Evolutionary conservation across 2,888 invertebrate species (phyloP).

Genomic region (Callosobruchus maculatus): DNA sequence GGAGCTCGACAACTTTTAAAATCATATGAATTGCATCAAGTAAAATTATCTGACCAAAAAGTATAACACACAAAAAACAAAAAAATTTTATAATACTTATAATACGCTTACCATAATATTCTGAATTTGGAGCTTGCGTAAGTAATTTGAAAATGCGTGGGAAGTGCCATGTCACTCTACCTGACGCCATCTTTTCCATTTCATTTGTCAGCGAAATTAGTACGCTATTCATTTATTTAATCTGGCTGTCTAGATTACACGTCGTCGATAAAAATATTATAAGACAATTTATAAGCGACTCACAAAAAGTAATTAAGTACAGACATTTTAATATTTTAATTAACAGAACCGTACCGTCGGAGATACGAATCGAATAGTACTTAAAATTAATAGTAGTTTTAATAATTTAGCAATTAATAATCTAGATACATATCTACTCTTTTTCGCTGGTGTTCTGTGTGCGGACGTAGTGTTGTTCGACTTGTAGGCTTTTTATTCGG

Average conservation of each 20-base stretch:
- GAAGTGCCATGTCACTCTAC: too few relatives aligned
- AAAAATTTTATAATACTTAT: too few relatives aligned
- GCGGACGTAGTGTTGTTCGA: conserved; percentile 9
- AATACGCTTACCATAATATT: too few relatives aligned
- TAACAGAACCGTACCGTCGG: conserved; percentile 23
- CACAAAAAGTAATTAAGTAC: conserved; percentile 18
- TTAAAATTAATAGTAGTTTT: conserved; percentile 17
- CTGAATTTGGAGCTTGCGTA: too few relatives aligned
- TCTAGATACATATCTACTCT: conserved; percentile 25
- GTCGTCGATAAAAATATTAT: conserved; percentile 18
- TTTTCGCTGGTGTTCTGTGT: conserved; percentile 19
- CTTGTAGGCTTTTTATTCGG: neutral
- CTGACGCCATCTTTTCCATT: neutral
- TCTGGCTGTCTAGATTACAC: conserved; percentile 12
- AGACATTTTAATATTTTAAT: conserved; percentile 32
- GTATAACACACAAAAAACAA: too few relatives aligned
- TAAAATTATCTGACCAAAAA: too few relatives aligned
- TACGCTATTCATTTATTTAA: conserved; percentile 4
- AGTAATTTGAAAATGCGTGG: too few relatives aligned
- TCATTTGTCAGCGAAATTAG: conserved; percentile 3
- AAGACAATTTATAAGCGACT: conserved; percentile 16
- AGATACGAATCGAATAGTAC: conserved; percentile 28
- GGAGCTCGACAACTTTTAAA: too few relatives aligned
- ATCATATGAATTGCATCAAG: too few relatives aligned
- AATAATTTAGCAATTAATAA: conserved; percentile 34